Conservation (phyloP, 2,113 vertebrate genomes). For the Chaetodon trifascialis region DNA sequence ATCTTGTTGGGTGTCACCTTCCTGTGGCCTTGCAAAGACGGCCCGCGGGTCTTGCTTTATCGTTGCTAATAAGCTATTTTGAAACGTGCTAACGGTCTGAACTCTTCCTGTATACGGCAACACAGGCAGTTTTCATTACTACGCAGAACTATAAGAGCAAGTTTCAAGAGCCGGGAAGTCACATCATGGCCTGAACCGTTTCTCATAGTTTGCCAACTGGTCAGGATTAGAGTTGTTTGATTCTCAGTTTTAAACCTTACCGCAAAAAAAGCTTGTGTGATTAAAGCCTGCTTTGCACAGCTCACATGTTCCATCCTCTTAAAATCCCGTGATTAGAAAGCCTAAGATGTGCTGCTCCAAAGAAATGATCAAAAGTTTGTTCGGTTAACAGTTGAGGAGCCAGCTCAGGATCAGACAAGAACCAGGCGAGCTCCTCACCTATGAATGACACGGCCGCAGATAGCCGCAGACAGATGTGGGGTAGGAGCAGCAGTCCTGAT, state of each 20-base stretch:
- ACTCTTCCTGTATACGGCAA: background rate
- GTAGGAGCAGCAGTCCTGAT: constrained; percentile 26
- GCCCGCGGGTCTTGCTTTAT: background rate
- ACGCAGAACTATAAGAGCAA: background rate
- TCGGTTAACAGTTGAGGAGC: background rate
- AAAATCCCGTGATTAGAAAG: background rate
- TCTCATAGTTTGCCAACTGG: constrained; percentile 8
- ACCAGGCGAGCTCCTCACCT: background rate
- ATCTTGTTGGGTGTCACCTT: constrained; percentile 57
- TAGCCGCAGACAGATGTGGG: constrained; percentile 31
- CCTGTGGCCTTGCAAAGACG: constrained; percentile 4
- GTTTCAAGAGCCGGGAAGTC: background rate
- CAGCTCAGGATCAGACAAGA: background rate
- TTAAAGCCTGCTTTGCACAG: background rate
- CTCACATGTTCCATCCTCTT: background rate
- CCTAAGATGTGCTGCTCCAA: constrained; percentile 5
- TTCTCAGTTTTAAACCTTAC: background rate
- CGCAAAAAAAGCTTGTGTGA: background rate
- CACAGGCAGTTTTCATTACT: background rate
- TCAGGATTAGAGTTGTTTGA: constrained; percentile 13
- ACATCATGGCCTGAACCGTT: background rate
- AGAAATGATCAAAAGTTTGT: background rate
- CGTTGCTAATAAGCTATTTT: background rate
- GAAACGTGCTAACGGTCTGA: background rate
- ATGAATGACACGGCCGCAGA: background rate